A percentile compares a stretch with the other conserved stretches of the same genome.
phyloP scores from a whole-genome alignment of 2,888 invertebrate genomes.

The Synergus umbraculus region DNA sequence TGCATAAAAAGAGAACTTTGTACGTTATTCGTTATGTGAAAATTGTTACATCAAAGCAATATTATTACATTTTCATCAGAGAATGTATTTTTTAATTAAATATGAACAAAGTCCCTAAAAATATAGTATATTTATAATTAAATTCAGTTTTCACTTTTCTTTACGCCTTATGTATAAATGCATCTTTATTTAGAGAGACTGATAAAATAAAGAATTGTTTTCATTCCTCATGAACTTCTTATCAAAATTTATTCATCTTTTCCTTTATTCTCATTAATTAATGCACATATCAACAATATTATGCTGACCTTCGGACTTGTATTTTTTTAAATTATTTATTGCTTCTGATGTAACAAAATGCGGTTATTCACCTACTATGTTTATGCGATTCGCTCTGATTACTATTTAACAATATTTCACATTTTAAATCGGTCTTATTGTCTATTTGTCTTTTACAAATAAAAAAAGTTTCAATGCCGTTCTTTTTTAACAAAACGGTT shows the following conservation, averaged over 20 bases:
- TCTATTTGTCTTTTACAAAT: not conserved
- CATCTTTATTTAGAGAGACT: not conserved
- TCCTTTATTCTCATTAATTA: not conserved
- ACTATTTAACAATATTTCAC: not conserved
- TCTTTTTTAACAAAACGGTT: not conserved
- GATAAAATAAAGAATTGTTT: not conserved
- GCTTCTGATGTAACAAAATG: not conserved
- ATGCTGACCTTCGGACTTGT: constrained; percentile 2
- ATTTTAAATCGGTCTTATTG: not conserved
- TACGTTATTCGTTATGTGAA: not conserved
- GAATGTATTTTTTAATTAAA: too few relatives aligned
- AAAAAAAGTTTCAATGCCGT: constrained; percentile 14
- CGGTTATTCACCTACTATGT: constrained; percentile 28
- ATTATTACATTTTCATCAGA: too few relatives aligned
- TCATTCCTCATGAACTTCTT: not conserved
- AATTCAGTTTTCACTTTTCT: too few relatives aligned
- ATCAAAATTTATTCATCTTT: constrained; percentile 5
- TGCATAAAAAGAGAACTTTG: not conserved
- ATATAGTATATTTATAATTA: too few relatives aligned
- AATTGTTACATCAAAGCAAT: not conserved
- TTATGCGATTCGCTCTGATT: constrained; percentile 12
- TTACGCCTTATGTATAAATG: not conserved
- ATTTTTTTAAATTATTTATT: not conserved
- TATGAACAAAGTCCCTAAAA: too few relatives aligned
- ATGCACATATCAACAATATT: constrained; percentile 4